A percentile compares a stretch with the other conserved stretches of the same genome.
These are phyloP conservation scores for Limnephilus rhombicus DNA, from an alignment of 2,888 invertebrate genomes.

Conservation along the genomic window DNA sequence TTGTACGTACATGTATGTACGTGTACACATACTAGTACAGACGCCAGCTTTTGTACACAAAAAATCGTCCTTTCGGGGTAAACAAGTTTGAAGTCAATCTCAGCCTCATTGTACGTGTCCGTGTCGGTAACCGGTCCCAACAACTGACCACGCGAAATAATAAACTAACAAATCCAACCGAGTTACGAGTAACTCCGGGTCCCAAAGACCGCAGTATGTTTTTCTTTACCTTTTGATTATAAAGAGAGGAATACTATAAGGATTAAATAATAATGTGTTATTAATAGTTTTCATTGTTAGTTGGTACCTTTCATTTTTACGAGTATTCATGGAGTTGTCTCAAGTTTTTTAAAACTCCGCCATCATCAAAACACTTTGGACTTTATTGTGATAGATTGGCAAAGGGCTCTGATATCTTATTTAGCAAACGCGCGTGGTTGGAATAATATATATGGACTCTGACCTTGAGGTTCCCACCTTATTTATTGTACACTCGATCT, in stretches of 20 bases:
- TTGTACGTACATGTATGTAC: background rate
- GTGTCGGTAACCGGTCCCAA: conserved; percentile 37
- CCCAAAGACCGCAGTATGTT: background rate
- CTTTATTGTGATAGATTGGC: too few species aligned
- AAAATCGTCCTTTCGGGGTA: conserved; percentile 37
- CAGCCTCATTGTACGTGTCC: conserved; percentile 35
- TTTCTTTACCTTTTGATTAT: background rate
- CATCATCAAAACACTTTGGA: too few species aligned
- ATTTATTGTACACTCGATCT: too few species aligned
- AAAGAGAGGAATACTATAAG: background rate
- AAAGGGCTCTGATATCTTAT: too few species aligned
- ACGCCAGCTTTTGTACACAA: conserved; percentile 12
- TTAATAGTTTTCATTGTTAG: background rate
- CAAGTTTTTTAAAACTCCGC: too few species aligned
- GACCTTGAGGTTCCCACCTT: too few species aligned
- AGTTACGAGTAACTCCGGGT: background rate
- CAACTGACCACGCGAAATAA: background rate
- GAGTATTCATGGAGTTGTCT: background rate
- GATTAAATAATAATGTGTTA: background rate
- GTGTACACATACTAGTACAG: background rate
- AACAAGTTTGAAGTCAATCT: conserved; percentile 43
- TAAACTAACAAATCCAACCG: background rate
- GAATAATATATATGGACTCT: too few species aligned
- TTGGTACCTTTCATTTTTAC: background rate
- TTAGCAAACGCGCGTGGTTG: too few species aligned